Percentiles rank a stretch among this genome's conserved stretches.
phyloP scores from a whole-genome alignment of 2,113 vertebrate species.

The Cephalopholis sonnerati region DNA sequence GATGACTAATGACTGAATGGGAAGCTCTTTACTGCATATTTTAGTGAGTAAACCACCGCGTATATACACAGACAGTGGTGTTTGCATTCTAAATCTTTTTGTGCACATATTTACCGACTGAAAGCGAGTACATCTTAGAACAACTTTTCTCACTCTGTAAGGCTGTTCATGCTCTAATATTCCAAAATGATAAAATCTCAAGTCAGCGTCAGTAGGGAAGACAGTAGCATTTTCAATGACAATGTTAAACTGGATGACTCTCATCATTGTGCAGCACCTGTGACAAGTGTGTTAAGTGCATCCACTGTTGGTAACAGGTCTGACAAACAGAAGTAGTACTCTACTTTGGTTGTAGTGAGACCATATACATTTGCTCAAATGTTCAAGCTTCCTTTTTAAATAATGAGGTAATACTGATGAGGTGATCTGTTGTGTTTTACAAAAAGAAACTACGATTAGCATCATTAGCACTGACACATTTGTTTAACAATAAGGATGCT shows the following conservation, averaged over 20 bases:
- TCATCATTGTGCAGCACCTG: conserved; percentile 11
- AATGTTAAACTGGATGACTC: conserved; percentile 11
- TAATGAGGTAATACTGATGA: conserved; percentile 84
- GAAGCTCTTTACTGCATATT: neutral
- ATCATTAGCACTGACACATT: conserved; percentile 58
- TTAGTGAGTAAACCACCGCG: neutral
- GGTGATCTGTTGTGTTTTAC: conserved; percentile 79
- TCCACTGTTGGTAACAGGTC: conserved; percentile 47
- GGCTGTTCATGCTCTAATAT: neutral
- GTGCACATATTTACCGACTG: neutral
- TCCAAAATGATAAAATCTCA: neutral
- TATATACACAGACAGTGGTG: neutral
- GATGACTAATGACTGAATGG: neutral
- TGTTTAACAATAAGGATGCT: conserved; percentile 46
- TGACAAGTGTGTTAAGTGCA: conserved; percentile 57
- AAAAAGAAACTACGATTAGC: conserved; percentile 51
- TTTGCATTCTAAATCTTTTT: neutral
- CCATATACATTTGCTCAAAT: conserved; percentile 33
- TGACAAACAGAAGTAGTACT: conserved; percentile 37
- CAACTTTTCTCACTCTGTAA: neutral
- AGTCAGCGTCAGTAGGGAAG: neutral
- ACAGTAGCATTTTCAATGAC: neutral
- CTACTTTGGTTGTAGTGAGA: conserved; percentile 71
- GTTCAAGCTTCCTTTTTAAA: conserved; percentile 73
- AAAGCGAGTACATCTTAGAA: neutral